Evolutionary conservation across 2,888 invertebrate genomes (phyloP), one percentile per base, ranked within the genome.

Genomic region (Boloria selene): DNA sequence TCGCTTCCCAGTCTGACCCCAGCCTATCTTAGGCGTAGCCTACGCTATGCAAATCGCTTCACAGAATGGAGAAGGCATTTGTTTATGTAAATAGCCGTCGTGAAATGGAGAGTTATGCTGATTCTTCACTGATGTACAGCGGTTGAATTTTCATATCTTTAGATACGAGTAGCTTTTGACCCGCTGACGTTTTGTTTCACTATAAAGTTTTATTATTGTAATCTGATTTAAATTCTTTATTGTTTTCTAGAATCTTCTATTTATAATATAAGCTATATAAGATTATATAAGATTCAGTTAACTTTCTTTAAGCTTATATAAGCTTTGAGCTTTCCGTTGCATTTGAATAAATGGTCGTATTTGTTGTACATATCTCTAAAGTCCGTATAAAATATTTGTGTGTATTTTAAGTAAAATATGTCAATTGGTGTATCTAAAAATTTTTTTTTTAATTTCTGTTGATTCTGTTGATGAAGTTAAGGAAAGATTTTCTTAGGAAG

Each of bases 91-190:
- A 78, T 76, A 26, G 52, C 49, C 61, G 65, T 70, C 73, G 73
- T 69, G 77, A 79, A 79, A 78, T 75, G 74, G 75, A 80, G 76
- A 79, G 78, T 79, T 77, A 78, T 79, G 80, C 72, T 77, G 80
- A 81, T 79, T 75, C 74, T 71, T 71, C 72, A 75, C 77, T 74
- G 75, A 74, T 75, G 73, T 72, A 64, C 70, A 68, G 62, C 65
- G 69, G 68, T 76, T 74, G 75, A 72, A 75, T 76, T 77, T 75
- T 75, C 73, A 74, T 74, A 75, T 72, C 73, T 67, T 58, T 64
- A 68, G 75, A 76, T 76, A 73, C 54, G 42, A 22, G 22, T 22
- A 44, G 70, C 73, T 68, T 75, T 73, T 71, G 73, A 72, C 70
- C 72, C 64, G 61, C 52, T 69, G 65, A 64, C 67, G 61, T 67